phyloP scores from a whole-genome alignment of 2,888 invertebrate genomes.

The Schizaphis graminum region DNA sequence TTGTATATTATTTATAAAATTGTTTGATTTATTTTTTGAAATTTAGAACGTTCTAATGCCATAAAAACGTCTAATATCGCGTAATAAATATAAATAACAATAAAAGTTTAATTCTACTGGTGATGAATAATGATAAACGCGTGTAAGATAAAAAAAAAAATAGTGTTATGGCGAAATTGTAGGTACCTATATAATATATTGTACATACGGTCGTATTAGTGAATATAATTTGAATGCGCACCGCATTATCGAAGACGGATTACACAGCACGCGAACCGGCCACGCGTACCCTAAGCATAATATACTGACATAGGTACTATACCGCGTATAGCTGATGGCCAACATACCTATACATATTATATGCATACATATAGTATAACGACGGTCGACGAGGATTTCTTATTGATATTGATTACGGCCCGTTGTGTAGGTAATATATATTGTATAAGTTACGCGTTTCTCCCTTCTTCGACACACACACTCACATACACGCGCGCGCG shows the following conservation, averaged over 20 bases:
- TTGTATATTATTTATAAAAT: conserved; percentile 47
- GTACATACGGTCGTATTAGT: not conserved
- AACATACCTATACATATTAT: not conserved
- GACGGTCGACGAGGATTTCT: not conserved
- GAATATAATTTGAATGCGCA: not conserved
- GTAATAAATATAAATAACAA: conserved; percentile 62
- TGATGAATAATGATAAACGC: conserved; percentile 51
- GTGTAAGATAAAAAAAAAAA: conserved; percentile 28
- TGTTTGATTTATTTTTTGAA: conserved; percentile 54
- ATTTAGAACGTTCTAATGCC: conserved; percentile 40
- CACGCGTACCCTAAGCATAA: not conserved
- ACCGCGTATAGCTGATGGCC: not conserved
- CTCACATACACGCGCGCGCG: too few species aligned
- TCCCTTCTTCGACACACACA: not conserved
- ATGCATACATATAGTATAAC: not conserved
- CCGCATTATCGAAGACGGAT: conserved; percentile 32
- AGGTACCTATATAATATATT: not conserved
- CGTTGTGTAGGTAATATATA: not conserved
- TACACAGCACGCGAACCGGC: not conserved
- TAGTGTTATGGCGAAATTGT: not conserved
- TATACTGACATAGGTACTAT: not conserved
- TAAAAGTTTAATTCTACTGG: conserved; percentile 60
- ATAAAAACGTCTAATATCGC: conserved; percentile 53
- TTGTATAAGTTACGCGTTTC: not conserved
- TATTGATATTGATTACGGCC: conserved; percentile 7